Evolutionary conservation across 2,888 invertebrate species (phyloP).

Genomic region (Sussaba pulchella): DNA sequence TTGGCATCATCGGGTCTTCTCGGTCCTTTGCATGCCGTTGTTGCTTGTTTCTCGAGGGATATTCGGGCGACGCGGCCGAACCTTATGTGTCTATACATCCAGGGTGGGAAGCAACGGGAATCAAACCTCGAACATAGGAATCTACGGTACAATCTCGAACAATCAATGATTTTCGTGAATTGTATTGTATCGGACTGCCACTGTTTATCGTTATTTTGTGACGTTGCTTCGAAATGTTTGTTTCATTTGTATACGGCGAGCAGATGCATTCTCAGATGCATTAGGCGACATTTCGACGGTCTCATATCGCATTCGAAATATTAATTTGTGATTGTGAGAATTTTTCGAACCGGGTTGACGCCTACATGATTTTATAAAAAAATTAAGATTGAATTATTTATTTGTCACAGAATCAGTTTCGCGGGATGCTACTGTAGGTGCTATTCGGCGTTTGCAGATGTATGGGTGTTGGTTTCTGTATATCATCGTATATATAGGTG

Average conservation of each 20-base stretch:
- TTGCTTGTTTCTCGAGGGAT: conserved; percentile 15
- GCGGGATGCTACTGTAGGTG: background rate
- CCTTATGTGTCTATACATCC: conserved; percentile 5
- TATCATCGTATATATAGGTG: background rate
- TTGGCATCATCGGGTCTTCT: conserved; percentile 72
- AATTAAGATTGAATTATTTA: too few relatives aligned
- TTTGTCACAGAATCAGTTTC: background rate
- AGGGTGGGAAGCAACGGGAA: background rate
- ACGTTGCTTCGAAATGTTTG: too few relatives aligned
- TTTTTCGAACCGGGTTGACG: too few relatives aligned
- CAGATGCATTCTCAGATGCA: too few relatives aligned
- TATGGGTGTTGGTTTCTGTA: background rate
- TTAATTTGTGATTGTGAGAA: too few relatives aligned
- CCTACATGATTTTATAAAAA: too few relatives aligned
- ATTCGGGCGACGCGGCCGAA: conserved; percentile 8
- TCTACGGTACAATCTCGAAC: background rate
- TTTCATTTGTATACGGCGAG: too few relatives aligned
- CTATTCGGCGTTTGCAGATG: background rate
- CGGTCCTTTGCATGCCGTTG: conserved; percentile 35
- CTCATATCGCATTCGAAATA: too few relatives aligned
- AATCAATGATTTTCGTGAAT: background rate
- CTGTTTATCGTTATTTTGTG: too few relatives aligned
- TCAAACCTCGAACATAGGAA: conserved; percentile 8
- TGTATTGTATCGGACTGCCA: background rate
- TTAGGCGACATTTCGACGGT: too few relatives aligned